Base-by-base conservation (phyloP, 1,140 invertebrate species). In the Mylabris phalerata region DNA sequence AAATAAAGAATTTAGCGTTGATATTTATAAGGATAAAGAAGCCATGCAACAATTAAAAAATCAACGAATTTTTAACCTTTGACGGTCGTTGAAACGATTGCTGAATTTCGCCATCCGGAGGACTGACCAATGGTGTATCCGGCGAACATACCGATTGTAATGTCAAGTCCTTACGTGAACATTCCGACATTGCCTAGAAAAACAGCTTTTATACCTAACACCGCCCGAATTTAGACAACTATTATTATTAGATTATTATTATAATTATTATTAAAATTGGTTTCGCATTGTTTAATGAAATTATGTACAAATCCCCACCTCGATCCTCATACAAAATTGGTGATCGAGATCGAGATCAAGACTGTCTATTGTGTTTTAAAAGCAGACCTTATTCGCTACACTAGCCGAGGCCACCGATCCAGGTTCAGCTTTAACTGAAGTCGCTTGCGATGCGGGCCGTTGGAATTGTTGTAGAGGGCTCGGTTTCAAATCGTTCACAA, bases 401-500 rank as follows among this genome's bases (percentile, higher is more conserved):
- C 69, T 73, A 24, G 72, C 75, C 6, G 77, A 78, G 25, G 75
- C 74, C 39, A 75, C 73, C 24, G 75, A 78, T 26, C 75, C 80
- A 3, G 80, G 80, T 63, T 85, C 83, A 0, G 78, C 83, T 66
- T 84, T 84, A 0, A 83, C 74, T 11, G 82, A 83, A 0, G 82
- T 83, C 2, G 79, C 79, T 67, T 79, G 80, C 25, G 80, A 82
- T 0, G 77, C 74, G 9, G 82, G 75, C 10, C 75, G 68, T 54
- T 80, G 73, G 39, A 72, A 67, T 59, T 72, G 71, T 27, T 32
- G 32, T 32, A 3, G 39, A 19, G 55, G 55, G 47, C 40, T 65
- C 25, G 52, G 41, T 57, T 67, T 65, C 9, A n/a, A 38, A 24
- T 50, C 51, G 10, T 19, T 25, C 9, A 19, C 19, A 19, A 19